Evolutionary conservation across 2,888 invertebrate genomes (phyloP).

Genomic region (Plemyria rubiginata): DNA sequence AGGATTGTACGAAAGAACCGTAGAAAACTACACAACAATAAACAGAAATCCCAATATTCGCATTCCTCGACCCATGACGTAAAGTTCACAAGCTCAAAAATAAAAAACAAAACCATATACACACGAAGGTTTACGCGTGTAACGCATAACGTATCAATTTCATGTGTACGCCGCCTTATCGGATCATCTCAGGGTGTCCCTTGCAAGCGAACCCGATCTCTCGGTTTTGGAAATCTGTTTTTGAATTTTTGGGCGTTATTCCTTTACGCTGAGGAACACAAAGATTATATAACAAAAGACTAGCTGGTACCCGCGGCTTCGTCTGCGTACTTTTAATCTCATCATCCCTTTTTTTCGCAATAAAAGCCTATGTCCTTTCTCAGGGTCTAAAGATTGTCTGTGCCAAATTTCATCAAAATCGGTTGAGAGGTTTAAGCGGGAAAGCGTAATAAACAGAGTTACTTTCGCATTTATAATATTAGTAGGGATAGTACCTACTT

Average conservation of each 20-base stretch:
- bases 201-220: conserved; percentile 24
- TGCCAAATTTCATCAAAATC: too few species aligned
- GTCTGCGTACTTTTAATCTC: too few species aligned
- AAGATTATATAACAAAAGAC: neutral
- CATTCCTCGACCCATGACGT: conserved; percentile 30
- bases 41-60: conserved; percentile 10
- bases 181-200: conserved; percentile 28
- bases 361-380: too few species aligned
- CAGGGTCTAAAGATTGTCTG: too few species aligned
- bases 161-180: conserved; percentile 38
- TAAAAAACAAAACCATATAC: conserved; percentile 40
- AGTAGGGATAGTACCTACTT: too few species aligned
- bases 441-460: too few species aligned
- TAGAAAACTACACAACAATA: too few species aligned
- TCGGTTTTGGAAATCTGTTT: conserved; percentile 5
- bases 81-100: conserved; percentile 17
- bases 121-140: conserved; percentile 28
- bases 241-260: conserved; percentile 1
- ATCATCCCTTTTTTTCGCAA: too few species aligned
- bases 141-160: conserved; percentile 38
- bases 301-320: too few species aligned
- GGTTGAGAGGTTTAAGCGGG: too few species aligned
- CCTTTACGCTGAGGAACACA: neutral
- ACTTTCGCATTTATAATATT: too few species aligned
- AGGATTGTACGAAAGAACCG: too few species aligned